These are phyloP conservation scores for Parochlus steinenii DNA, from an alignment of 2,888 invertebrate species.

Conservation along the genomic window DNA sequence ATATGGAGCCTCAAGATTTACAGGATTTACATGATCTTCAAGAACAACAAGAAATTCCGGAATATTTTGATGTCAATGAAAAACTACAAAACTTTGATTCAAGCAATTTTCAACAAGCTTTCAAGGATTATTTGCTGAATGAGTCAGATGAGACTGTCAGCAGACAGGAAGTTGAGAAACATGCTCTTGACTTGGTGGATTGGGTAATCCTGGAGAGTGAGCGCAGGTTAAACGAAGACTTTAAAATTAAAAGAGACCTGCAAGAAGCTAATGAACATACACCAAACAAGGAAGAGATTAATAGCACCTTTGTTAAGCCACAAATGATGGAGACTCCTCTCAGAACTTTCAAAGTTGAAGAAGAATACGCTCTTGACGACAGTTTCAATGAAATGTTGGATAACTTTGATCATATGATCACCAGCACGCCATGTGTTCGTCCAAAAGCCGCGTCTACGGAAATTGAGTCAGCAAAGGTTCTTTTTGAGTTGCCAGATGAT, in stretches of 20 bases:
- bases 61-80: constrained; percentile 1
- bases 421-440: constrained; percentile 15
- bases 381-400: constrained; percentile 3
- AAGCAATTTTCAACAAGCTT: constrained; percentile 1
- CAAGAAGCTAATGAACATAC: too few relatives aligned
- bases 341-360: too few relatives aligned
- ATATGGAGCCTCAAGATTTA: constrained; percentile 5
- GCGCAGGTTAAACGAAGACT: too few relatives aligned
- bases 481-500: constrained; percentile 12
- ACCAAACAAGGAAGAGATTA: too few relatives aligned
- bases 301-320: too few relatives aligned
- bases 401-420: neutral
- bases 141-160: neutral
- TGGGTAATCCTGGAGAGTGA: too few relatives aligned
- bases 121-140: neutral
- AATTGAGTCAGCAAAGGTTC: neutral
- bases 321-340: too few relatives aligned
- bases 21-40: neutral
- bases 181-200: too few relatives aligned
- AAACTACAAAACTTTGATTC: neutral
- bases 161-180: neutral
- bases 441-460: neutral
- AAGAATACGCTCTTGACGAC: neutral
- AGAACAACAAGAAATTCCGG: constrained; percentile 1
- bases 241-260: too few relatives aligned